Evolutionary conservation across 2,113 vertebrate species (phyloP).

Genomic region (Dunckerocampus dactyliophorus): DNA sequence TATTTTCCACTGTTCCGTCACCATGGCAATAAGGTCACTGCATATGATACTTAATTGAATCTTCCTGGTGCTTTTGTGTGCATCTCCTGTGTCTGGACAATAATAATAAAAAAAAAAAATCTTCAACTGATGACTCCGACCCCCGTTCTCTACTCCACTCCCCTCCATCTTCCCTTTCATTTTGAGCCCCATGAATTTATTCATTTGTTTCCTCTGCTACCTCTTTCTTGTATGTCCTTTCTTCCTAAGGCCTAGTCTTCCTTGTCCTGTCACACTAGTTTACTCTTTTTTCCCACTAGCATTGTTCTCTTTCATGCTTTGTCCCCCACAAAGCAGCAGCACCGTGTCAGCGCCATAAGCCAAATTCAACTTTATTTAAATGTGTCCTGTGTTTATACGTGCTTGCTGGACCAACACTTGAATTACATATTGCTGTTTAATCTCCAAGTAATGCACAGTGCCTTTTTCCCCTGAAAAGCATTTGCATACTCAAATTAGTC

Average conservation of each 20-base stretch:
- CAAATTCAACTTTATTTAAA: constrained; percentile 35
- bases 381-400: constrained; percentile 37
- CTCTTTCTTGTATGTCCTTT: constrained; percentile 52
- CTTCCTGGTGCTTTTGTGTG: constrained; percentile 86
- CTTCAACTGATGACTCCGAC: constrained; percentile 69
- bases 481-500: constrained; percentile 75
- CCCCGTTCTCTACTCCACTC: constrained; percentile 49
- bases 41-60: constrained; percentile 99
- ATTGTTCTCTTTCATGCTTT: constrained; percentile 35
- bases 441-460: constrained; percentile 43
- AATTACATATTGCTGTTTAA: constrained; percentile 60
- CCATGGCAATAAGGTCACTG: constrained; percentile 99
- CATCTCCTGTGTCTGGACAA: constrained; percentile 75
- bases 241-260: constrained; percentile 47
- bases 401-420: constrained; percentile 51
- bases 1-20: constrained; percentile 98
- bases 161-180: constrained; percentile 61
- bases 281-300: constrained; percentile 25
- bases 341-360: constrained; percentile 17
- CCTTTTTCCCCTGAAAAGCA: constrained; percentile 29
- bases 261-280: constrained; percentile 38
- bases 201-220: constrained; percentile 60
- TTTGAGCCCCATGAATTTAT: constrained; percentile 66
- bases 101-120: constrained; percentile 64
- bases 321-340: constrained; percentile 34